Conservation (phyloP, 2,113 vertebrate species). For the Pseudorasbora parva region DNA sequence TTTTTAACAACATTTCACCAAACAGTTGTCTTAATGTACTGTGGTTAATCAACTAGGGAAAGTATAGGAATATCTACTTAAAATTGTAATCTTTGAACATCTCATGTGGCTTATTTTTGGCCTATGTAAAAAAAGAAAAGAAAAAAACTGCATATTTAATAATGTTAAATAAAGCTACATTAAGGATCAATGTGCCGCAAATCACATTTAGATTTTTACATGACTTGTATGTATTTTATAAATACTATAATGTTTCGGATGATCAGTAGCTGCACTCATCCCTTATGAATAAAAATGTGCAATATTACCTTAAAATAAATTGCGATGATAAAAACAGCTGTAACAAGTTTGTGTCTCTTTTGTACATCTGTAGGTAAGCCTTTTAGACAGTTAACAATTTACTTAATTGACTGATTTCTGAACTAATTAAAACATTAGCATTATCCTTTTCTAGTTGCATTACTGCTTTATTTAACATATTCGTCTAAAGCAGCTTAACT, state of each 20-base stretch:
- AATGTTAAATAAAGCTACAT: too few relatives aligned
- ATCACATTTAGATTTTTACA: background rate
- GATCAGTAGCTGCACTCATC: background rate
- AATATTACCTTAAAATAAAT: background rate
- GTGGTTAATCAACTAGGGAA: background rate
- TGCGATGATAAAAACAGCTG: background rate
- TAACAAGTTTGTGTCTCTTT: background rate
- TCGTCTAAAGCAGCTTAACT: background rate
- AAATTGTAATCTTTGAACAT: background rate
- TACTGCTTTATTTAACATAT: conserved; percentile 3
- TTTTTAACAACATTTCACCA: too few relatives aligned
- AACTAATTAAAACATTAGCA: conserved; percentile 9
- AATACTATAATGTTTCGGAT: background rate
- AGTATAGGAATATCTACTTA: background rate
- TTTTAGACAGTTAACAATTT: conserved; percentile 7
- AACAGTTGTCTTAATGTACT: background rate
- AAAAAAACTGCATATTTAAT: background rate
- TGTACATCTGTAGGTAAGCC: conserved; percentile 30
- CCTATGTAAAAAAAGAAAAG: background rate
- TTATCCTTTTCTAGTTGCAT: background rate
- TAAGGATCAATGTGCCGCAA: background rate
- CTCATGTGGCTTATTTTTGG: background rate
- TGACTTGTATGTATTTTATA: background rate
- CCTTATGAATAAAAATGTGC: too few relatives aligned
- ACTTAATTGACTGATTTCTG: background rate